A percentile compares a stretch with the other conserved stretches of the same genome.
These are phyloP conservation scores for Rotaria macrura DNA, from an alignment of 2,888 invertebrate genomes.

Conservation along the genomic window DNA sequence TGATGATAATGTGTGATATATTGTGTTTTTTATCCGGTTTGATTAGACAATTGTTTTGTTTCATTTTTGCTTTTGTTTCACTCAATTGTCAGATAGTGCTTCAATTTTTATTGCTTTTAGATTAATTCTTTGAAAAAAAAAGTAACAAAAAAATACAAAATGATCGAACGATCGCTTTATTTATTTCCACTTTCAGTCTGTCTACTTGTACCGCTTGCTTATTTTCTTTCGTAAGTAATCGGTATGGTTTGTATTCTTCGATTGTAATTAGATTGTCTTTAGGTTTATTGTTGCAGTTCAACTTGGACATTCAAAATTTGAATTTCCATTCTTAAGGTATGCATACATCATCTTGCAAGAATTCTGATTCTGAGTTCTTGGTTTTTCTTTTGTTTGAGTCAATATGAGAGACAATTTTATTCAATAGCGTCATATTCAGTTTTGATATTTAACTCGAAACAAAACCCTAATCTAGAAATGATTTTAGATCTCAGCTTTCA, in stretches of 20 bases:
- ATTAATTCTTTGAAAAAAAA: neutral
- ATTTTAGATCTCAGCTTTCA: no score
- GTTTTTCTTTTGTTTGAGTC: no score
- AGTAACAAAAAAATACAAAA: neutral
- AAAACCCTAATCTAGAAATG: no score
- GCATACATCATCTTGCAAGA: no score
- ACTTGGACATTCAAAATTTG: neutral
- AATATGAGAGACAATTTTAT: no score
- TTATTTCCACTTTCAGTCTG: neutral
- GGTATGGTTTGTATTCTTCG: neutral
- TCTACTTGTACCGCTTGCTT: neutral
- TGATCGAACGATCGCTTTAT: slow-evolving; percentile 8
- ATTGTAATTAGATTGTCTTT: neutral
- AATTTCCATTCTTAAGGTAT: slow-evolving; percentile 10
- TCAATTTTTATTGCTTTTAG: neutral
- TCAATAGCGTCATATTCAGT: no score
- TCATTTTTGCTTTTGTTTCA: neutral
- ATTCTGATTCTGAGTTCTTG: no score
- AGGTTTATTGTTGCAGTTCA: neutral
- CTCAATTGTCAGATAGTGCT: neutral
- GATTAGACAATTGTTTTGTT: neutral
- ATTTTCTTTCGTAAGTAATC: slow-evolving; percentile 6
- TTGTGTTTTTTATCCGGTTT: neutral
- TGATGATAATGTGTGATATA: neutral
- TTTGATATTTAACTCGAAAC: no score